Evolutionary conservation across 2,888 invertebrate genomes (phyloP), one percentile per base, ranked within the genome.

Genomic region (Drosophila silvestris): DNA sequence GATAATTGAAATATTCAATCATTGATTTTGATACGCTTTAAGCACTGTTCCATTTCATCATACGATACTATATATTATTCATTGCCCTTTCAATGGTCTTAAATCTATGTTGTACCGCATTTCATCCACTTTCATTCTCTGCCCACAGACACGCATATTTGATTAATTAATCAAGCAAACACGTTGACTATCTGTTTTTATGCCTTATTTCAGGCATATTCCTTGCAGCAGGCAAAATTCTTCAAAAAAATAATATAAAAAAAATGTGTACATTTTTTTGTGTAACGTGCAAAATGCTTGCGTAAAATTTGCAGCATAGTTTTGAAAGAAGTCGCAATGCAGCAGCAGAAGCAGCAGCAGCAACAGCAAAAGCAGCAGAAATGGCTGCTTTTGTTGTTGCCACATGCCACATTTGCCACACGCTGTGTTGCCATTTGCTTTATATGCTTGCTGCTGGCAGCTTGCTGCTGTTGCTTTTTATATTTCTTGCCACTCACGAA

Each of bases 391-490:
- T 22, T 30, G 52, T 19, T 77, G 57, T 51, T 74, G 68, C 62
- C 63, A 54, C 39, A 50, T 58, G 61, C 56, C 37, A 16, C 57
- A 41, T 37, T 37, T 56, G 60, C 47, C 32, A 52, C 52, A 35
- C 1, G 7, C 37, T n/a, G 35, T 6, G 35, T 22, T 50, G 63
- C 44, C 56, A 41, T 44, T 67, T 81, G 57, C 57, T 30, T 39
- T 30, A 52, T 52, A 28, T 19, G 60, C 54, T 69, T 69, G 68
- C 60, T 28, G 19, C 47, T 47, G 47, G 14, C 12, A 14, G 33
- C 33, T 53, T 41, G 63, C 66, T 61, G 73, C 67, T 77, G 53
- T 77, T 68, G 63, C 6, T 19, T 26, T 22, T 39, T 16, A 47
- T 47, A 16, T 47, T 68, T 52, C 22, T 67, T 59, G 53, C 66